These are phyloP conservation scores for Palythoa caribaeorum DNA, from an alignment of 92 coral and sea anemone genomes.

Conservation along the genomic window DNA sequence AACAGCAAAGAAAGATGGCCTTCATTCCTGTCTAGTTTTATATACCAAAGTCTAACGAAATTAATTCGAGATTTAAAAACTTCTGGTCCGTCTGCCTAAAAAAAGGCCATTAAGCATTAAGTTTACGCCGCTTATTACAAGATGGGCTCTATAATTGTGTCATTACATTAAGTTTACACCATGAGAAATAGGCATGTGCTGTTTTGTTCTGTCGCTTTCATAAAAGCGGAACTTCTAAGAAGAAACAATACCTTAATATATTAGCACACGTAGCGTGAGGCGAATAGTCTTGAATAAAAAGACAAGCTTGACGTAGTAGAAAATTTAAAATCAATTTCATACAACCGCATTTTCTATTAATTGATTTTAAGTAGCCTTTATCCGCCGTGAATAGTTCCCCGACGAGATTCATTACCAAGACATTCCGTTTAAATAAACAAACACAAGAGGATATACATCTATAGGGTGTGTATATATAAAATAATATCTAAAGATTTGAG, in stretches of 20 bases:
- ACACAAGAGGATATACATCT: background rate
- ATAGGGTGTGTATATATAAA: background rate
- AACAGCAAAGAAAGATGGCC: background rate
- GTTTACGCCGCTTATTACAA: constrained; percentile 17
- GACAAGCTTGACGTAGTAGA: background rate
- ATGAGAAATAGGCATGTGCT: constrained; percentile 40
- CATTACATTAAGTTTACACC: constrained; percentile 27
- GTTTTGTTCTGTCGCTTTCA: constrained; percentile 24
- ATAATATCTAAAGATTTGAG: background rate
- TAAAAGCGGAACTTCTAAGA: constrained; percentile 17
- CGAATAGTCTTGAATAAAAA: background rate
- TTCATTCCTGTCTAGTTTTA: background rate
- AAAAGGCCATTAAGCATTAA: background rate
- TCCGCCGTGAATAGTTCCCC: constrained; percentile 31
- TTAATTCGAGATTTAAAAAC: background rate
- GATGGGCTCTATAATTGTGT: constrained; percentile 29
- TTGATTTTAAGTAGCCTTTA: constrained; percentile 45
- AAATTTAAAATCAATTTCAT: constrained; percentile 37
- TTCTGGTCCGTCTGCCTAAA: background rate
- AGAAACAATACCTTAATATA: constrained; percentile 14
- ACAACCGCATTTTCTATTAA: constrained; percentile 39
- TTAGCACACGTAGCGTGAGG: constrained; percentile 20
- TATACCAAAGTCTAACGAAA: background rate
- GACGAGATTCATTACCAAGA: constrained; percentile 30
- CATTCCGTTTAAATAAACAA: constrained; percentile 33